Percentiles rank a stretch among this genome's conserved stretches.
Conservation (phyloP, 2,797 vertebrate genomes). For the Phalloptychus januarius region DNA sequence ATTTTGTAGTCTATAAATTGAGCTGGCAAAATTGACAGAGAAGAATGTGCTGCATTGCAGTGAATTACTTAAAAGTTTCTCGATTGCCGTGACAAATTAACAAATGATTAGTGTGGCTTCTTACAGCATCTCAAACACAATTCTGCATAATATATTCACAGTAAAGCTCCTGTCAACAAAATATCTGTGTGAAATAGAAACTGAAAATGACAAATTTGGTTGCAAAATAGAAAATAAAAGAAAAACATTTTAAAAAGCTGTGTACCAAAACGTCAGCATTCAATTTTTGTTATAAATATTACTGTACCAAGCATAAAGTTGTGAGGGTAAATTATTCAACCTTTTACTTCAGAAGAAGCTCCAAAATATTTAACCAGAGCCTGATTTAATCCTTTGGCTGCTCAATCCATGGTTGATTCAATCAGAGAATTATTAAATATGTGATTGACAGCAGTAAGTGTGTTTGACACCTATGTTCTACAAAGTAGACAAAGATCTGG, state of each 20-base stretch:
- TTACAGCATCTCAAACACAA: not conserved
- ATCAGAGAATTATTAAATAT: not conserved
- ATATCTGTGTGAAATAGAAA: not conserved
- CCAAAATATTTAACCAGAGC: not conserved
- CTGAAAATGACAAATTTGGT: not conserved
- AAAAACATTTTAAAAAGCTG: not conserved
- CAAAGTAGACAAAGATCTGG: not conserved
- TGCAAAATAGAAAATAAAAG: not conserved
- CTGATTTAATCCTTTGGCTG: not conserved
- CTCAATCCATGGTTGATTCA: not conserved
- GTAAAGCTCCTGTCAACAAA: not conserved
- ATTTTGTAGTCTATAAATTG: not conserved
- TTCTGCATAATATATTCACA: not conserved
- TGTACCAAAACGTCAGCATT: not conserved
- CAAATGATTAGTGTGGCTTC: slow-evolving; percentile 13
- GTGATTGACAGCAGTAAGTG: not conserved
- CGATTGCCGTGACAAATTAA: slow-evolving; percentile 16
- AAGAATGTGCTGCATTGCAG: not conserved
- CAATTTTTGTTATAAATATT: not conserved
- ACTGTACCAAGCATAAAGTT: not conserved
- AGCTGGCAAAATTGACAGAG: not conserved
- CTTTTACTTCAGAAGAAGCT: not conserved
- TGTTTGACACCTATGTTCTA: not conserved
- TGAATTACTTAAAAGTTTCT: slow-evolving; percentile 10
- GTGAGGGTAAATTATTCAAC: not conserved